phyloP scores from a whole-genome alignment of 1,140 invertebrate genomes.

The Oppia nitens region DNA sequence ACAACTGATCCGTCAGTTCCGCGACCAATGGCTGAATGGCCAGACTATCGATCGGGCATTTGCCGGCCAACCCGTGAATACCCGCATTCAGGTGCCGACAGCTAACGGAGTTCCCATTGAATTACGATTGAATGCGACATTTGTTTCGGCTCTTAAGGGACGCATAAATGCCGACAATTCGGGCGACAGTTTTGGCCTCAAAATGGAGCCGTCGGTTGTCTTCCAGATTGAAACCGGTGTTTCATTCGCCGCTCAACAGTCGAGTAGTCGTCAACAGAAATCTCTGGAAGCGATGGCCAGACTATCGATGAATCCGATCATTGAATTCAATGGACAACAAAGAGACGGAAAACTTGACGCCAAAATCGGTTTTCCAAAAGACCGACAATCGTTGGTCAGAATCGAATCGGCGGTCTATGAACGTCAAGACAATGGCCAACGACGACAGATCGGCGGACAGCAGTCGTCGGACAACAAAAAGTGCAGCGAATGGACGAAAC shows the following conservation, averaged over 20 bases:
- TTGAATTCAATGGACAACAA: not conserved
- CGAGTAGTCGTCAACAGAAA: not conserved
- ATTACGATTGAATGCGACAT: conserved; percentile 9
- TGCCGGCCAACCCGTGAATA: conserved; percentile 3
- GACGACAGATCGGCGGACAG: not conserved
- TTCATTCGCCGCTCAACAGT: conserved; percentile 1
- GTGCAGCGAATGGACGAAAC: not conserved
- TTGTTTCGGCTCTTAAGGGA: conserved; percentile 10
- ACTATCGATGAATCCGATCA: conserved; percentile 3
- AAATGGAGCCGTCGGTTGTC: conserved; percentile 7
- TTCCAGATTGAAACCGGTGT: not conserved
- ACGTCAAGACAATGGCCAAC: conserved; percentile 3
- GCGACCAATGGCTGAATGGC: not conserved
- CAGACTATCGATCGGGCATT: conserved; percentile 10
- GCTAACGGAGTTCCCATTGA: conserved; percentile 12
- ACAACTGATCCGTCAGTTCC: not conserved
- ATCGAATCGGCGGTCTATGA: conserved; percentile 6
- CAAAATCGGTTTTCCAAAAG: conserved; percentile 8
- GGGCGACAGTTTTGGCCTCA: not conserved
- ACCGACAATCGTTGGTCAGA: not conserved
- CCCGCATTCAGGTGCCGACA: conserved; percentile 3
- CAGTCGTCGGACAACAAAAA: not conserved
- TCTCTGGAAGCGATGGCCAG: not conserved
- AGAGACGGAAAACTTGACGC: conserved; percentile 3
- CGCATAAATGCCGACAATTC: conserved; percentile 2